Conservation (phyloP, 1,140 invertebrate species). For the Diorhabda sublineata region DNA sequence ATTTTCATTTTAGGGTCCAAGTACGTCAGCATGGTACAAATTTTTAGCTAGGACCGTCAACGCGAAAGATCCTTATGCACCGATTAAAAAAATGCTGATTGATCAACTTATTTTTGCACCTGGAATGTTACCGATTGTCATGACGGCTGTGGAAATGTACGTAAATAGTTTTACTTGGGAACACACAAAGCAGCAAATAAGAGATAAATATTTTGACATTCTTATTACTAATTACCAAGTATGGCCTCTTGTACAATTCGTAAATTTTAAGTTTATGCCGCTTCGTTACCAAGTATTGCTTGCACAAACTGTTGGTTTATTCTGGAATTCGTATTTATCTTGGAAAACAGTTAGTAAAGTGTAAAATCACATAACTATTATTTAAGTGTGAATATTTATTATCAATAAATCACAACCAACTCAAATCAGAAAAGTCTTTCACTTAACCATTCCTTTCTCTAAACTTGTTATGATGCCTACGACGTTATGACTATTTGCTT, state of each 20-base stretch:
- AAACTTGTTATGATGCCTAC: no score
- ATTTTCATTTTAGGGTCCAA: constrained; percentile 32
- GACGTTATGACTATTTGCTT: no score
- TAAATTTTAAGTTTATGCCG: constrained; percentile 80
- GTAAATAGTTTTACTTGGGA: constrained; percentile 58
- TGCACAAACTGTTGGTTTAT: constrained; percentile 73
- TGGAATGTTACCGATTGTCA: constrained; percentile 57
- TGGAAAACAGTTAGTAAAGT: constrained; percentile 55
- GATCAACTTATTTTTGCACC: constrained; percentile 73
- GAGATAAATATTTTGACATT: constrained; percentile 62
- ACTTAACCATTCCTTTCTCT: no score
- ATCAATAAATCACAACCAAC: no score
- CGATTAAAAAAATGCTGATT: constrained; percentile 62
- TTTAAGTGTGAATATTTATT: no score
- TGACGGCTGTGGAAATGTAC: constrained; percentile 53
- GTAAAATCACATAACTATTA: background rate
- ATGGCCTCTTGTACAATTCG: constrained; percentile 78
- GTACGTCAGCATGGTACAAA: constrained; percentile 32
- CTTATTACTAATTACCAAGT: constrained; percentile 71
- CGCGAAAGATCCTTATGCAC: constrained; percentile 4
- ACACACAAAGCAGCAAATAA: constrained; percentile 55
- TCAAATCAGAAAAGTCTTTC: no score
- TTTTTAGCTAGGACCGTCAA: constrained; percentile 19
- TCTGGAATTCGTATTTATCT: constrained; percentile 82
- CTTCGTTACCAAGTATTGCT: constrained; percentile 75